phyloP scores from a whole-genome alignment of 1,140 invertebrate genomes.

The Tachypleus tridentatus region DNA sequence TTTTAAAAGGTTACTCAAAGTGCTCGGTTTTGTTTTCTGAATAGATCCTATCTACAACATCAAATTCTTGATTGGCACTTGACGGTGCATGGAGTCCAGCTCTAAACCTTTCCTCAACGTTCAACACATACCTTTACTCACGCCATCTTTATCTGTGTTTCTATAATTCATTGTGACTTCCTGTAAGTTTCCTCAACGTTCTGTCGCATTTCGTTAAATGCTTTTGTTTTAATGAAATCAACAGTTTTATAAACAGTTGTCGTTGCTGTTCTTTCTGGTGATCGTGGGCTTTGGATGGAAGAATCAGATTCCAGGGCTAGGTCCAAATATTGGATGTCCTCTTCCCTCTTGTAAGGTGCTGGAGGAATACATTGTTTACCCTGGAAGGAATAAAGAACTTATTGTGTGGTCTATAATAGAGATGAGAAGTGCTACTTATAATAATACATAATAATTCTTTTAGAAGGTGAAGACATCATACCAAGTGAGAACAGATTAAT shows the following conservation, averaged over 20 bases:
- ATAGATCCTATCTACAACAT: no score
- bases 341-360: constrained; percentile 23
- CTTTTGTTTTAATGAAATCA: constrained; percentile 81
- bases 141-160: no score
- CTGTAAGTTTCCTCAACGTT: constrained; percentile 48
- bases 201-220: constrained; percentile 73
- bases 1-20: no score
- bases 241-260: constrained; percentile 71
- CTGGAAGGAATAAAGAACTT: constrained; percentile 3
- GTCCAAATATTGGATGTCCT: constrained; percentile 56
- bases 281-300: constrained; percentile 20
- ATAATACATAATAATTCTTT: no score
- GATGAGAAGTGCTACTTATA: no score
- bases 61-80: no score
- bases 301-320: constrained; percentile 47
- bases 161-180: constrained; percentile 4
- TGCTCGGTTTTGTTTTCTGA: no score
- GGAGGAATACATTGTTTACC: constrained; percentile 9
- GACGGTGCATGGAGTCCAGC: no score
- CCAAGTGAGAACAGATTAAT: no score
- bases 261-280: constrained; percentile 23
- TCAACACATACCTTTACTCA: no score
- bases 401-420: not conserved
- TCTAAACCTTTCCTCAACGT: no score
- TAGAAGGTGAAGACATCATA: no score